Conservation (phyloP, 2,797 vertebrate species). For the Phrynocephalus forsythii region DNA sequence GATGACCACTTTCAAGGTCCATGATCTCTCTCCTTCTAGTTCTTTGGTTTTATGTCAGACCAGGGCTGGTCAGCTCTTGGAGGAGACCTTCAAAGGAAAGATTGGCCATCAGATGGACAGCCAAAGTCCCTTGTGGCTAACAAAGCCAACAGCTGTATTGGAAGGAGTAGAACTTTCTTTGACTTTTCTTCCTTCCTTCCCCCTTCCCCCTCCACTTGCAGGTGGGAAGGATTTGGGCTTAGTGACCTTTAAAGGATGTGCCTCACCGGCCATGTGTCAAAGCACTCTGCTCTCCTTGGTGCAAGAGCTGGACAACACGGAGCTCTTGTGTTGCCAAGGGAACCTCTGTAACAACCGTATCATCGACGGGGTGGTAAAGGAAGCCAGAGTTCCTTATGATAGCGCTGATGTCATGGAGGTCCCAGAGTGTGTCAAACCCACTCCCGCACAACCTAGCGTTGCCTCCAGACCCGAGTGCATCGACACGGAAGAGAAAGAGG, state of each 20-base stretch:
- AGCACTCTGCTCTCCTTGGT: constrained; percentile 37
- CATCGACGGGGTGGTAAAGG: background rate
- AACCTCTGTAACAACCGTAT: constrained; percentile 40
- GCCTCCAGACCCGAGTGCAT: background rate
- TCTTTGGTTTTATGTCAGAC: no score
- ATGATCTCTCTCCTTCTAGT: no score
- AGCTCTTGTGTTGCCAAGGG: constrained; percentile 27
- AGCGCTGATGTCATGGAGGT: background rate
- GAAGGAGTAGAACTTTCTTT: background rate
- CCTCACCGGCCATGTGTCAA: constrained; percentile 39
- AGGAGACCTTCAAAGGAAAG: no score
- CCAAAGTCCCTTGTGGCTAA: no score
- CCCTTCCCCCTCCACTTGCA: background rate
- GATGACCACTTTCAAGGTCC: no score
- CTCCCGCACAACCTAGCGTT: background rate
- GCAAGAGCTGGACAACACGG: constrained; percentile 25
- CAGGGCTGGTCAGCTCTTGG: no score
- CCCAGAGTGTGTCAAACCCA: background rate
- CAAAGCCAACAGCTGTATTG: background rate
- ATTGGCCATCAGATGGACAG: no score
- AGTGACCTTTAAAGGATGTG: constrained; percentile 42
- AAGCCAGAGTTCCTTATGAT: background rate
- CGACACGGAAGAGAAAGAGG: background rate
- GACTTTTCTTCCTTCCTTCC: background rate
- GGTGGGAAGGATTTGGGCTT: background rate